Evolutionary conservation across 2,888 invertebrate species (phyloP).

Genomic region (Nycteola revayana): DNA sequence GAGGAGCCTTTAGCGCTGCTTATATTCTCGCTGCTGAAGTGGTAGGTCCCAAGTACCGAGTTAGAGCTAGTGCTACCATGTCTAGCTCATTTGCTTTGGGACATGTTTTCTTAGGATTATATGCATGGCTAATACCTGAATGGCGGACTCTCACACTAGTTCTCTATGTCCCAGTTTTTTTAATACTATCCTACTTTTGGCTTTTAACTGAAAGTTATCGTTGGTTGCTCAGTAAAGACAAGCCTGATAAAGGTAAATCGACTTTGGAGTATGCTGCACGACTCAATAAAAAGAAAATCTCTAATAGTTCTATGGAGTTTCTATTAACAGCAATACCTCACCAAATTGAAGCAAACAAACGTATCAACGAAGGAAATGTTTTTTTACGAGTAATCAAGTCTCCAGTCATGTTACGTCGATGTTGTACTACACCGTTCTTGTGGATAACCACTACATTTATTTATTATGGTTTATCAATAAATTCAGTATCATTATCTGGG

Average conservation of each 20-base stretch:
- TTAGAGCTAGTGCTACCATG: conserved; percentile 86
- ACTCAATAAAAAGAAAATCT: conserved; percentile 81
- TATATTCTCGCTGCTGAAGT: conserved; percentile 86
- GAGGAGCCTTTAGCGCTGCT: conserved; percentile 67
- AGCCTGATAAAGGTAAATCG: conserved; percentile 81
- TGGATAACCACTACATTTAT: conserved; percentile 91
- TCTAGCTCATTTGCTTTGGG: conserved; percentile 88
- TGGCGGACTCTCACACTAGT: conserved; percentile 87
- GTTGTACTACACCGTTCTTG: conserved; percentile 86
- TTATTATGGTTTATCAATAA: conserved; percentile 90
- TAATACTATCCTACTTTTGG: conserved; percentile 85
- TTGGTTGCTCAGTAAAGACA: conserved; percentile 88
- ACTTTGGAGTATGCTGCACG: conserved; percentile 83
- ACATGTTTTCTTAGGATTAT: conserved; percentile 84
- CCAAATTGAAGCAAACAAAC: conserved; percentile 35
- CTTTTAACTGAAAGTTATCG: conserved; percentile 87
- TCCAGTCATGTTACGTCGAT: conserved; percentile 78
- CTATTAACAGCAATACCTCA: conserved; percentile 54
- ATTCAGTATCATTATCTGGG: conserved; percentile 87
- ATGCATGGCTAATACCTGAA: conserved; percentile 85
- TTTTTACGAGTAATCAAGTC: conserved; percentile 75
- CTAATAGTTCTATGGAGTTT: conserved; percentile 65
- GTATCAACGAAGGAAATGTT: conserved; percentile 37
- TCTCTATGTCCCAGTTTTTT: conserved; percentile 85
- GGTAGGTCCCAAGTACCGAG: conserved; percentile 87